Base-by-base conservation (phyloP, 2,113 vertebrate genomes). In the Urocitellus parryii region DNA sequence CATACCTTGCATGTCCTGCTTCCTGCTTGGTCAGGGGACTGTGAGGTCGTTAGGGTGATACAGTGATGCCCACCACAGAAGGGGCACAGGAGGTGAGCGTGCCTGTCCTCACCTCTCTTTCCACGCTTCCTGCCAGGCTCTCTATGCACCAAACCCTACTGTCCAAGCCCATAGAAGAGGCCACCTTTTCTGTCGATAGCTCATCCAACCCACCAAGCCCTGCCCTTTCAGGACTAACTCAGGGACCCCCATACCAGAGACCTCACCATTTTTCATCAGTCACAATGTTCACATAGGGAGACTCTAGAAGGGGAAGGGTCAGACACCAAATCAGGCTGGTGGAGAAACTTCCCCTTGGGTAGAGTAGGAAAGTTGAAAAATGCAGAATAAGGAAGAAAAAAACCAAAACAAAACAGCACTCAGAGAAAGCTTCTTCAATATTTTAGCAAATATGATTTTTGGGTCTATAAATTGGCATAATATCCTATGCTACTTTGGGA, bases 191-290 rank as follows among this genome's bases (percentile, higher is more conserved):
- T 27, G 8, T 8, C 12, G 22, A 51, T 4, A 32, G 4, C 20
- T 88, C 45, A 32, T 9, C 27, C 51, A 25, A 63, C n/a, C 8
- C 0, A 5, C 51, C 24, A 18, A 11, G 3, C 14, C 0, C 78
- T 77, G 5, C 34, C 34, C 27, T 65, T 67, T 20, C 17, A 4
- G 16, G 24, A 0, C 17, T 39, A 4, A 22, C 5, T 14, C 8
- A 0, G 1, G n/a, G 68, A 56, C 18, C 14, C 58, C 25, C 0
- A 8, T 3, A 14, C 5, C 0, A 0, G 9, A 12, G 73, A 81
- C 9, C 7, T 51, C 42, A 16, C 24, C 0, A 10, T 18, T 34
- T 20, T 29, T 1, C 65, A n/a, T 0, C 0, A 8, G 18, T 67
- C 3, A 2, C 14, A 6, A 7, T 1, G 2, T 18, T 22, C 81